These are phyloP conservation scores for Celastrina argiolus DNA, from an alignment of 2,888 invertebrate genomes.

Conservation along the genomic window DNA sequence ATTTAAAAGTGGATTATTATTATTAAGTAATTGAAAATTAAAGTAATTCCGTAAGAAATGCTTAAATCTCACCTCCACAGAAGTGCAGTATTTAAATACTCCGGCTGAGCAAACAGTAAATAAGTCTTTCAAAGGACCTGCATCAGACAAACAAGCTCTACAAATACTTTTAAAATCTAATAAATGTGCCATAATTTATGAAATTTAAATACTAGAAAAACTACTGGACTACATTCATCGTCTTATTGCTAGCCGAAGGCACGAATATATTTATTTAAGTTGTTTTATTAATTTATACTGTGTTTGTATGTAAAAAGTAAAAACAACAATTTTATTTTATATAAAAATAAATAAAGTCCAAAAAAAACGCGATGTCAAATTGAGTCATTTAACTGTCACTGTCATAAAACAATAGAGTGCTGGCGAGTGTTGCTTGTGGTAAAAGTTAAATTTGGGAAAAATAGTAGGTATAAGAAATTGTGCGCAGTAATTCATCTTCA, in stretches of 20 bases:
- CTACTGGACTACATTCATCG: no score
- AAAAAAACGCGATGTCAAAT: background rate
- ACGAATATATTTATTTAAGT: no score
- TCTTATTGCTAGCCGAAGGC: no score
- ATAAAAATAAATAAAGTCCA: no score
- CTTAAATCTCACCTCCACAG: constrained; percentile 55
- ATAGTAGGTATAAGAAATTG: background rate
- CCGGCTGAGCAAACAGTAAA: constrained; percentile 61
- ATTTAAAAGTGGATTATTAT: no score
- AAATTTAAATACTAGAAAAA: background rate
- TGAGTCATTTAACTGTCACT: background rate
- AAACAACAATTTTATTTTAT: no score
- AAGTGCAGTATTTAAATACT: constrained; percentile 68
- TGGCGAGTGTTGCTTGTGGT: background rate
- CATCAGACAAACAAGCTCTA: constrained; percentile 61
- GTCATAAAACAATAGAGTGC: background rate
- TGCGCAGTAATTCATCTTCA: background rate
- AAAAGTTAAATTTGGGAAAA: constrained; percentile 2
- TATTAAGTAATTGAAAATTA: no score
- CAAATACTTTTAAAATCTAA: constrained; percentile 63
- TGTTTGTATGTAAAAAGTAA: no score
- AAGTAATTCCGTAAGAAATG: background rate
- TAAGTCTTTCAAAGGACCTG: constrained; percentile 62
- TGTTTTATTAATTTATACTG: no score
- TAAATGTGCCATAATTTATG: constrained; percentile 42